phyloP scores from a whole-genome alignment of 2,113 vertebrate genomes.

The Chunga burmeisteri region DNA sequence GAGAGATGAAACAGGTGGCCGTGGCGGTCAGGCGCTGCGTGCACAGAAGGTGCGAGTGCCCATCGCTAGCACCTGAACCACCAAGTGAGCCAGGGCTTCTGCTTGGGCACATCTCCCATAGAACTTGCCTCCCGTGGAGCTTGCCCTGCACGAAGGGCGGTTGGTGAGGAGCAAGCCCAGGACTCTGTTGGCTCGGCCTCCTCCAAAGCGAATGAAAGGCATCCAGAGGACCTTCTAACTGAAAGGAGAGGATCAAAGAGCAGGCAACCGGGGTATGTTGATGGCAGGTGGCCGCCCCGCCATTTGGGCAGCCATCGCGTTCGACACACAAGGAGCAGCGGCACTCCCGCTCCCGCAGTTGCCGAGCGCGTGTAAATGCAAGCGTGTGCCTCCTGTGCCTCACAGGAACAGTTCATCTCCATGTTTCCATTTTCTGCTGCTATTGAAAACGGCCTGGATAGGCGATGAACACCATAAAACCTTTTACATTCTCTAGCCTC shows the following conservation, averaged over 20 bases:
- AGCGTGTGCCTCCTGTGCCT: not conserved
- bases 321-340: not conserved
- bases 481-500: not conserved
- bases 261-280: not conserved
- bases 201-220: accelerated
- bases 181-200: accelerated
- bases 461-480: accelerated
- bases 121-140: not conserved
- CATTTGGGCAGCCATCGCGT: accelerated
- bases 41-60: accelerated
- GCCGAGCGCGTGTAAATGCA: accelerated
- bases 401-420: accelerated
- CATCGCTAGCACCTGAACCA: accelerated
- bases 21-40: accelerated
- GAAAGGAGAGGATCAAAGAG: no score
- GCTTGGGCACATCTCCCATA: no score
- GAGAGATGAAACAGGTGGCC: accelerated
- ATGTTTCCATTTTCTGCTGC: accelerated
- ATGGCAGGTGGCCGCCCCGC: not conserved
- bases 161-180: accelerated
- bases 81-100: not conserved
- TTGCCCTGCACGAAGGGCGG: accelerated
- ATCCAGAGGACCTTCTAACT: accelerated
- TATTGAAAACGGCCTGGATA: accelerated
- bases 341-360: not conserved